Conservation (phyloP, 2,113 vertebrate species). For the Hemiscyllium ocellatum region DNA sequence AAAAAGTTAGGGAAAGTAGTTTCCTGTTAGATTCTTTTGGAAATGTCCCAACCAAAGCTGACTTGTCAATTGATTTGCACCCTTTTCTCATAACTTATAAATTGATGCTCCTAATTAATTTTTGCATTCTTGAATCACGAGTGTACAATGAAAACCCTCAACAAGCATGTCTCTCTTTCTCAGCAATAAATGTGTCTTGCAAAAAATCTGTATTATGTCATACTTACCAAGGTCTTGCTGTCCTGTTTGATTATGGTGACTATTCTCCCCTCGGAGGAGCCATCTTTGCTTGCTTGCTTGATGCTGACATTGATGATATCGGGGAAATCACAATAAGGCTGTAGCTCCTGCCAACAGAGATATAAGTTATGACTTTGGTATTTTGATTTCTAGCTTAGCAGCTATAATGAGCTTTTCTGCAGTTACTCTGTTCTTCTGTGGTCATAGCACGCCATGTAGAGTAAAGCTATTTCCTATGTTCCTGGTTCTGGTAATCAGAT, state of each 20-base stretch:
- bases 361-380: not conserved
- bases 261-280: conserved; percentile 79
- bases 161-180: no score
- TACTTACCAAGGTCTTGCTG: conserved; percentile 76
- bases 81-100: no score
- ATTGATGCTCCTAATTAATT: no score
- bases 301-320: conserved; percentile 92
- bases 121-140: no score
- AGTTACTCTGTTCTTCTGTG: not conserved
- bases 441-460: not conserved
- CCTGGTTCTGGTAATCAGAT: not conserved
- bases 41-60: no score
- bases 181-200: no score
- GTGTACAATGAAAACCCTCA: no score
- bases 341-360: conserved; percentile 65
- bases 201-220: not conserved
- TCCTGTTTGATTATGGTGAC: conserved; percentile 89
- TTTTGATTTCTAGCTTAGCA: not conserved
- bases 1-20: no score
- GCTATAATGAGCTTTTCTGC: not conserved
- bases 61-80: no score
- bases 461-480: not conserved
- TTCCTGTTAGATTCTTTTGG: no score
- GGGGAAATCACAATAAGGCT: conserved; percentile 90
- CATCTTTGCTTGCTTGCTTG: conserved; percentile 84